Evolutionary conservation across 2,797 vertebrate genomes (phyloP), one percentile per base, ranked within the genome.

Genomic region (Notamacropus eugenii): DNA sequence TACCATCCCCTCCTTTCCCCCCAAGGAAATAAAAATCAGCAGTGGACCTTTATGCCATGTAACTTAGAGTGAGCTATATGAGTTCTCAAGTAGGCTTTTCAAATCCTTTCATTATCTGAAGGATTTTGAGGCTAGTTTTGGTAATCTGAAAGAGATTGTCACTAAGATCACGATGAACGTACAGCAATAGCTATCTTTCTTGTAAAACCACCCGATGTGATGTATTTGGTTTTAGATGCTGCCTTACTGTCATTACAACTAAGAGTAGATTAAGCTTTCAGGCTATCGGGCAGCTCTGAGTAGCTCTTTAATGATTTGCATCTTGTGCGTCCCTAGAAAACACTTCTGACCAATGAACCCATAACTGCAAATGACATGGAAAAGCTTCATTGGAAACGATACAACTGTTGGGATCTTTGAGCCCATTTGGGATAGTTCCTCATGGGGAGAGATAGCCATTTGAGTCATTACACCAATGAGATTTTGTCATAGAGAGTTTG

Each of bases 331-430:
- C 94, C 95, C 94, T 92, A 92, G 97, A 98, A 98, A 97, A 97
- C 95, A 98, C 97, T 97, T 97, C 96, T 97, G 97, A 97, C 97
- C 98, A 97, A 97, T 98, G 97, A 98, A 98, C 96, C 97, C 92
- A 90, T 97, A 92, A 97, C 97, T 97, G 94, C 97, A 98, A 98
- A 97, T 96, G 97, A 97, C 95, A 96, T 29, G 87, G 94, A 90
- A 97, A 98, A 96, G 97, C 98, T 97, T 98, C 96, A 98, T 8
- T 97, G 98, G 94, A 95, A 96, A 97, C 93, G 96, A 96, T 96
- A 96, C 96, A 97, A 96, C 97, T 95, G 97, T 95, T 97, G 97
- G 96, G 97, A 97, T 97, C 6, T 93, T 94, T 93, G 95, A 50
- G 22, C 95, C 98, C 97, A 97, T 93, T 93, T 96, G 98, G 98